Evolutionary conservation across 2,888 invertebrate genomes (phyloP).

Genomic region (Platerodrilus igneus): DNA sequence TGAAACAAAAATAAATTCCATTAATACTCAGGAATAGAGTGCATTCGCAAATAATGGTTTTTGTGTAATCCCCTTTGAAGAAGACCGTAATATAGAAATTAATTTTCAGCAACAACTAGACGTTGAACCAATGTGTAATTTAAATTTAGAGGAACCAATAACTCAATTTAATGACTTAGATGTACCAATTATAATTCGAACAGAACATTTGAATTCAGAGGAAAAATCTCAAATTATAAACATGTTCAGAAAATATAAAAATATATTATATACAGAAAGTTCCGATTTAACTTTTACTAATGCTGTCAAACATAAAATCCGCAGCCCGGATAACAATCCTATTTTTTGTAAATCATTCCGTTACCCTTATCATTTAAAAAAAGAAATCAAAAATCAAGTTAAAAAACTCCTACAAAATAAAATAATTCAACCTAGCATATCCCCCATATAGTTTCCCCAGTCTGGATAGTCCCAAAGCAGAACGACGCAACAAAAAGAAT

Average conservation of each 20-base stretch:
- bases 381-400: conserved; percentile 34
- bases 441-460: no score
- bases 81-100: conserved; percentile 1
- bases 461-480: no score
- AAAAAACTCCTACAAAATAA: conserved; percentile 12
- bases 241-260: conserved; percentile 6
- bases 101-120: conserved; percentile 2
- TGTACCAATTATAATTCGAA: no score
- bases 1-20: conserved; percentile 1
- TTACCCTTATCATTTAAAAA: conserved; percentile 33
- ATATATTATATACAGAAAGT: conserved; percentile 10
- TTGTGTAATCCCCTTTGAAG: conserved; percentile 2
- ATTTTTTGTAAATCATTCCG: conserved; percentile 32
- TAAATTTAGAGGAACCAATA: background rate
- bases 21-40: conserved; percentile 4
- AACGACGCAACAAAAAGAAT: no score
- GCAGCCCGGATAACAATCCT: conserved; percentile 19
- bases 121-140: background rate
- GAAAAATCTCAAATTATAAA: conserved; percentile 5
- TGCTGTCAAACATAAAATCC: conserved; percentile 11
- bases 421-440: no score
- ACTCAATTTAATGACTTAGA: background rate
- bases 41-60: conserved; percentile 5
- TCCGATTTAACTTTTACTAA: conserved; percentile 11
- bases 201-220: conserved; percentile 10